Evolutionary conservation across 92 coral and sea anemone genomes (phyloP).

Genomic region (Diadumene lineata): DNA sequence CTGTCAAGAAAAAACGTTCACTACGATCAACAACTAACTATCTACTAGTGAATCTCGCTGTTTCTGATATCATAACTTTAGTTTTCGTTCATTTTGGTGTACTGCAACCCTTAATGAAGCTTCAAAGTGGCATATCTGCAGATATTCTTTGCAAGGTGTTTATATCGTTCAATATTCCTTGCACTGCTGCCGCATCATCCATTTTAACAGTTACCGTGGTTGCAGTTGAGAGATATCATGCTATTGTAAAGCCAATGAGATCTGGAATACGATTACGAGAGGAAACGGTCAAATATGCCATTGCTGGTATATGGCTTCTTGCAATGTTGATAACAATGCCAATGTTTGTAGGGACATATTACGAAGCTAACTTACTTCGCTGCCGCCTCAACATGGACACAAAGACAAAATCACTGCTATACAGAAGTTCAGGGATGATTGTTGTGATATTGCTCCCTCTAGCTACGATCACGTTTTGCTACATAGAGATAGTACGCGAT

Average conservation of each 20-base stretch:
- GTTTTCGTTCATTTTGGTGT: not conserved
- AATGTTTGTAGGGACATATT: not conserved
- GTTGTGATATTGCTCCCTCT: no score
- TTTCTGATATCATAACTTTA: not conserved
- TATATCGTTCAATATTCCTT: slow-evolving; percentile 6
- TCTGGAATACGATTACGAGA: slow-evolving; percentile 1
- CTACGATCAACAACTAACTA: slow-evolving; percentile 19
- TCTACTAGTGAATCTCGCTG: slow-evolving; percentile 13
- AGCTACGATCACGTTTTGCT: not conserved
- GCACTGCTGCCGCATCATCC: not conserved
- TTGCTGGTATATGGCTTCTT: not conserved
- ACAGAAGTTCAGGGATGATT: no score
- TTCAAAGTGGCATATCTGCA: not conserved
- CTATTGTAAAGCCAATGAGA: slow-evolving; percentile 22
- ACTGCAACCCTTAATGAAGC: not conserved
- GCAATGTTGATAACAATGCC: not conserved
- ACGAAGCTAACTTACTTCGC: not conserved
- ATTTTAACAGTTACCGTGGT: not conserved
- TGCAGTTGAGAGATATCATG: slow-evolving; percentile 27
- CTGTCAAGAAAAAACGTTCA: slow-evolving; percentile 10
- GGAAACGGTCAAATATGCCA: slow-evolving; percentile 8
- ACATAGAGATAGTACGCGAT: not conserved
- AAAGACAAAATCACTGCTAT: no score
- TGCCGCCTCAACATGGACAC: not conserved
- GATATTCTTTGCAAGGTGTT: slow-evolving; percentile 22